Evolutionary conservation across 2,113 vertebrate species (phyloP).

Genomic region (Cyphomyrus plagiostoma): DNA sequence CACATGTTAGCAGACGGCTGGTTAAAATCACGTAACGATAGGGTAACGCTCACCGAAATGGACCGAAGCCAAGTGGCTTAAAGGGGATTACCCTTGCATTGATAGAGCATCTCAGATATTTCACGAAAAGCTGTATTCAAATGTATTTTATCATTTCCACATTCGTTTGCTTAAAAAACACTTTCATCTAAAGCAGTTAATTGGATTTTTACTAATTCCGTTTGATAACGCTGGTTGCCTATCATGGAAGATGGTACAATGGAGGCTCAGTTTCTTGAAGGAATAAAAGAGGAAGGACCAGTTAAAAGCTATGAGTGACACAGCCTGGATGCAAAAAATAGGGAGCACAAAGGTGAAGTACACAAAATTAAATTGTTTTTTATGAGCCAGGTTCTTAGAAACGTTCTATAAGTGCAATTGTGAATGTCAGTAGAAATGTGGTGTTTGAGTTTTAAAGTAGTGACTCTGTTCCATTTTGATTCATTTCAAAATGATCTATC

Average conservation of each 20-base stretch:
- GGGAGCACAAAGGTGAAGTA: not conserved
- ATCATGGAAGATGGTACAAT: not conserved
- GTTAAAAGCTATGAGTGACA: not conserved
- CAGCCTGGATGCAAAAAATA: not conserved
- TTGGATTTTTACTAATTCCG: not conserved
- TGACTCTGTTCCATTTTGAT: not conserved
- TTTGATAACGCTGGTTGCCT: not conserved
- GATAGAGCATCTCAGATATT: conserved; percentile 57
- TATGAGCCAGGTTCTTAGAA: not conserved
- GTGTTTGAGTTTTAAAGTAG: not conserved
- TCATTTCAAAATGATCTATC: no score
- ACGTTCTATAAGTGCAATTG: not conserved
- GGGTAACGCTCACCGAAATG: conserved; percentile 61
- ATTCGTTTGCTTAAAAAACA: not conserved
- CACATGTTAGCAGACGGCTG: conserved; percentile 60
- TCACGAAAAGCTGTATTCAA: not conserved
- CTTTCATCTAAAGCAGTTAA: not conserved
- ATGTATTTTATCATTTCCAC: not conserved
- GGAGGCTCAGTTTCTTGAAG: not conserved
- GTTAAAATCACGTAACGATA: conserved; percentile 67
- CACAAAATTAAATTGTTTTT: not conserved
- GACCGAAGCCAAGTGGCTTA: conserved; percentile 60
- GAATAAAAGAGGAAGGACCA: not conserved
- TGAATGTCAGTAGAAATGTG: not conserved
- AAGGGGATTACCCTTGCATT: conserved; percentile 58